phyloP scores from a whole-genome alignment of 2,797 vertebrate genomes.

The Etheostoma perlongum region DNA sequence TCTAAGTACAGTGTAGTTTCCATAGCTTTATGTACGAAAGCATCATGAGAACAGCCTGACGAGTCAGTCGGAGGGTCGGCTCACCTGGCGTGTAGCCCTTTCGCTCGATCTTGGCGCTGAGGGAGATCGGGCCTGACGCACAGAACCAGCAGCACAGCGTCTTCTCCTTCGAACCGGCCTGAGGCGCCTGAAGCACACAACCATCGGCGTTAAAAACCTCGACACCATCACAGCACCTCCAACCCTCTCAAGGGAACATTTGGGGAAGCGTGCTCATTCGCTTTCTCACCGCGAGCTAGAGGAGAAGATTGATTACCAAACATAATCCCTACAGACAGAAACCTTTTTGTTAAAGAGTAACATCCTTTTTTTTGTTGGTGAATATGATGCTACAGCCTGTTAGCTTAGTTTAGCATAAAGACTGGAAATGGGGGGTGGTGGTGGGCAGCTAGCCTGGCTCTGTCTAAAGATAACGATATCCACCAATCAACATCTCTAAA shows the following conservation, averaged over 20 bases:
- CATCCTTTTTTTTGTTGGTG: too few relatives aligned
- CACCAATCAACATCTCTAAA: too few relatives aligned
- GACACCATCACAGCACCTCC: background rate
- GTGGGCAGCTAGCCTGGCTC: too few relatives aligned
- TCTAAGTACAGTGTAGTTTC: too few relatives aligned
- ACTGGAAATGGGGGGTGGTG: too few relatives aligned
- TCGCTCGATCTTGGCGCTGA: conserved; percentile 99
- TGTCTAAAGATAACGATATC: too few relatives aligned
- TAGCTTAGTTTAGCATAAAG: too few relatives aligned
- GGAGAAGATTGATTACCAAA: background rate
- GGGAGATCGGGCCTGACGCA: conserved; percentile 97
- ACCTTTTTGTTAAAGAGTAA: too few relatives aligned
- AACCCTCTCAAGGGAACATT: background rate
- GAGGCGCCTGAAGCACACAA: conserved; percentile 88
- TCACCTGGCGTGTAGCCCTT: conserved; percentile 99
- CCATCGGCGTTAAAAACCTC: background rate
- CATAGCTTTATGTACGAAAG: too few relatives aligned
- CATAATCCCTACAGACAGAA: too few relatives aligned
- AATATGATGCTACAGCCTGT: too few relatives aligned
- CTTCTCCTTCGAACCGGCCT: conserved; percentile 98
- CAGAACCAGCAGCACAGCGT: conserved; percentile 99
- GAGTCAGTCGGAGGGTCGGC: background rate
- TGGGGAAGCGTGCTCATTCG: background rate
- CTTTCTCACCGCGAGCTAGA: background rate
- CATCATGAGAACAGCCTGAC: too few relatives aligned